Percentiles rank a stretch among this genome's conserved stretches.
Evolutionary conservation across 2,113 vertebrate species (phyloP).

Genomic region (Romanogobio albipinnatus): DNA sequence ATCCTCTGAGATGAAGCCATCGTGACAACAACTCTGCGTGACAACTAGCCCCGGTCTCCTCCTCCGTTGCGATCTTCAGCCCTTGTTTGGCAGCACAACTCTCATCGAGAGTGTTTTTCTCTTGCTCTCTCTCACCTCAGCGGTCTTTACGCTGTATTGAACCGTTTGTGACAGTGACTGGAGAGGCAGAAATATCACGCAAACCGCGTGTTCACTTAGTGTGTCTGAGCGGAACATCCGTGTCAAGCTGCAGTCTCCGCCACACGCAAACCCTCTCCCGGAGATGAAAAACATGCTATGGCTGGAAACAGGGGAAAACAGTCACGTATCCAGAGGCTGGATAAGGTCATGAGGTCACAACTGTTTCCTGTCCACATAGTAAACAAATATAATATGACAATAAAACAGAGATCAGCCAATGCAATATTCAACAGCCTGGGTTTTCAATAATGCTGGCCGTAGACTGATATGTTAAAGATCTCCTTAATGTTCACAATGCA

Average conservation of each 20-base stretch:
- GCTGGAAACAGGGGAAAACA: neutral
- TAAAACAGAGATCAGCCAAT: neutral
- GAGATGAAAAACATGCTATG: neutral
- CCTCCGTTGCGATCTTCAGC: too few relatives aligned
- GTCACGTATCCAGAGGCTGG: neutral
- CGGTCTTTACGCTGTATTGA: slow-evolving; percentile 28
- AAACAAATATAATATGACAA: neutral
- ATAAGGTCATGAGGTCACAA: neutral
- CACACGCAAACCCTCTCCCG: slow-evolving; percentile 25
- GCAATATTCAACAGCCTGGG: neutral
- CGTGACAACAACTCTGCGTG: neutral
- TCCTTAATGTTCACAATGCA: neutral
- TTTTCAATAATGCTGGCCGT: neutral
- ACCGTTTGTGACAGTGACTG: slow-evolving; percentile 33
- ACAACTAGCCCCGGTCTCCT: neutral
- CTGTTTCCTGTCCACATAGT: neutral
- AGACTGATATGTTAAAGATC: neutral
- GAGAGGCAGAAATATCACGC: slow-evolving; percentile 34
- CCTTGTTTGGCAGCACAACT: slow-evolving; percentile 8
- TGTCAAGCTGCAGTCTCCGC: neutral
- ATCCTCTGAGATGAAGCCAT: neutral
- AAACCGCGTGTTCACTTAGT: slow-evolving; percentile 36
- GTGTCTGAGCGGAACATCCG: slow-evolving; percentile 29
- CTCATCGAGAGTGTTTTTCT: slow-evolving; percentile 2
- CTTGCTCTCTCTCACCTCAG: slow-evolving; percentile 25